phyloP scores from a whole-genome alignment of 2,888 invertebrate species.

The Trachelus troglodyta region DNA sequence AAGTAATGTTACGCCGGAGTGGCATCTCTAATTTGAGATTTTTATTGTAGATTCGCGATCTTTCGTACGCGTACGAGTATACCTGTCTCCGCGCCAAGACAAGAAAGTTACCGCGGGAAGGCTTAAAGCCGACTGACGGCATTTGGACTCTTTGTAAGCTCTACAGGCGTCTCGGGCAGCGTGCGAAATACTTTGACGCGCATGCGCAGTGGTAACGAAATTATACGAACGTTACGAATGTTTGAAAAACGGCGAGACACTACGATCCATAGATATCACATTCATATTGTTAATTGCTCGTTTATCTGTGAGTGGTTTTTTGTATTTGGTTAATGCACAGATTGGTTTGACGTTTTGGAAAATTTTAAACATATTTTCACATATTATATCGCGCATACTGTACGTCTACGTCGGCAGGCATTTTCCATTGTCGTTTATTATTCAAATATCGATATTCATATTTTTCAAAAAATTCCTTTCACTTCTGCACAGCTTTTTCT shows the following conservation, averaged over 20 bases:
- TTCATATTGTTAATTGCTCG: neutral
- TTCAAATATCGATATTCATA: neutral
- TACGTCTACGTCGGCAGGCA: neutral
- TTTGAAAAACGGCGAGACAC: neutral
- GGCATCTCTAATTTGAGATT: neutral
- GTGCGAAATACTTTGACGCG: conserved; percentile 33
- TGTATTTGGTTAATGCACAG: neutral
- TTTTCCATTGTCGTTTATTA: neutral
- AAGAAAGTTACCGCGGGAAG: conserved; percentile 22
- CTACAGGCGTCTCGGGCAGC: conserved; percentile 20
- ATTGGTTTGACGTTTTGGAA: neutral
- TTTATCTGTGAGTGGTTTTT: neutral
- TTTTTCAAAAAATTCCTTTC: too few relatives aligned
- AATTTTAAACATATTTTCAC: neutral
- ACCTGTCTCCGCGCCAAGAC: neutral
- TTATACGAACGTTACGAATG: neutral
- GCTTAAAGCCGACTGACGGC: conserved; percentile 40
- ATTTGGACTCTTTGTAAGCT: conserved; percentile 22
- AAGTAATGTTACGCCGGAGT: neutral
- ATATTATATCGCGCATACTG: neutral
- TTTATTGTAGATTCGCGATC: neutral
- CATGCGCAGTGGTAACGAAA: conserved; percentile 31
- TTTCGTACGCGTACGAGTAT: neutral
- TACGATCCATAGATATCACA: neutral
- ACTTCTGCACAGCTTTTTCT: too few relatives aligned